A percentile compares a stretch with the other conserved stretches of the same genome.
Evolutionary conservation across 2,113 vertebrate genomes (phyloP).

Genomic region (Hemicordylus capensis): DNA sequence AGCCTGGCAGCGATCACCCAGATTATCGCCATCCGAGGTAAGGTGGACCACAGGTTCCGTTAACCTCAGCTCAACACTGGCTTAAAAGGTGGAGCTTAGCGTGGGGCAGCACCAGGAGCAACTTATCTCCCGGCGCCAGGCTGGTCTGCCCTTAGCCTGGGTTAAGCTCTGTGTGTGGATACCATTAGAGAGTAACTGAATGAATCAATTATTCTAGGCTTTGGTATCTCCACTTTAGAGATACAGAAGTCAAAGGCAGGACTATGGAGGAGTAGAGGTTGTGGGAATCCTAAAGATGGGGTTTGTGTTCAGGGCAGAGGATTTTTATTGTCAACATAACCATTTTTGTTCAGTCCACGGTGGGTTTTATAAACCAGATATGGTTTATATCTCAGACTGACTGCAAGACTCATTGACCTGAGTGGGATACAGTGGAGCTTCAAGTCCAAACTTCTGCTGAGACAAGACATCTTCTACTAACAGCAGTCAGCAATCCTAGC

Average conservation of each 20-base stretch:
- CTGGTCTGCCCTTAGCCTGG: too few relatives aligned
- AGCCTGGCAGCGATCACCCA: too few relatives aligned
- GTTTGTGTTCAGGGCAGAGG: not conserved
- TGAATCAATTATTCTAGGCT: not conserved
- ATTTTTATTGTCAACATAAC: too few relatives aligned
- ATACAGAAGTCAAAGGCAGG: not conserved
- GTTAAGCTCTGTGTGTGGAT: not conserved
- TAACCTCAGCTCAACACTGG: too few relatives aligned
- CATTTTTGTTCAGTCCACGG: not conserved
- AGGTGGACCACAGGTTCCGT: too few relatives aligned
- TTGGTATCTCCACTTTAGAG: not conserved
- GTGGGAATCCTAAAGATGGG: not conserved
- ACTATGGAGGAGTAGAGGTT: not conserved
- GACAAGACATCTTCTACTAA: not conserved
- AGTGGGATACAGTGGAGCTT: not conserved
- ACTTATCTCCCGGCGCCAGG: too few relatives aligned
- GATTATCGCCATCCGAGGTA: too few relatives aligned
- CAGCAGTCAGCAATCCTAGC: not conserved
- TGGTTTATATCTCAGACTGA: not conserved
- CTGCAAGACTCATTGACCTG: not conserved
- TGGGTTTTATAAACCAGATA: too few relatives aligned
- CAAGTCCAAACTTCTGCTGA: not conserved
- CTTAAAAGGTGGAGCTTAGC: too few relatives aligned
- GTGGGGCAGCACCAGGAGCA: too few relatives aligned
- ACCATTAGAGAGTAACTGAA: not conserved